Conservation (phyloP, 2,888 invertebrate genomes). For the Exocentrus adspersus region DNA sequence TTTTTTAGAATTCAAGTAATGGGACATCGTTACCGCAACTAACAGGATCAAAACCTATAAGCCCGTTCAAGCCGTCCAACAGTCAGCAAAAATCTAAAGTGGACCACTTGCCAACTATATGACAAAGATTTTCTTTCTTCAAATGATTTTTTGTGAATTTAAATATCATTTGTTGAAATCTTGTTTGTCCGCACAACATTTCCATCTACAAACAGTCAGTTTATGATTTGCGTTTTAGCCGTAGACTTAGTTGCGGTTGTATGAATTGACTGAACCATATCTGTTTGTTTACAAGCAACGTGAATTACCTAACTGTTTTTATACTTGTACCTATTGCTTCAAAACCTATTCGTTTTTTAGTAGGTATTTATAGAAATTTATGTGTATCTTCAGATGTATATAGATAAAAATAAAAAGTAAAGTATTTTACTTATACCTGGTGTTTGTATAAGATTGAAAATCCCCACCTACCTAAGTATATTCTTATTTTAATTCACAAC, state of each 20-base stretch:
- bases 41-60: conserved; percentile 65
- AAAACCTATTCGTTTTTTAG: neutral
- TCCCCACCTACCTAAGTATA: neutral
- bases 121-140: conserved; percentile 65
- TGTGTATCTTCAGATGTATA: neutral
- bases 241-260: too few relatives aligned
- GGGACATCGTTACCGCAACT: conserved; percentile 76
- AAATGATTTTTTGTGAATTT: conserved; percentile 41
- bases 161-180: conserved; percentile 11
- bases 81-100: conserved; percentile 64
- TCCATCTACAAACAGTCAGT: neutral
- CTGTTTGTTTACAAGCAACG: neutral
- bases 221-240: neutral
- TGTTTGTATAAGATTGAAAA: neutral
- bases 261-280: neutral
- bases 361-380: neutral
- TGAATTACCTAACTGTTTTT: neutral
- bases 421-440: neutral
- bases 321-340: neutral
- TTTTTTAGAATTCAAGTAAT: conserved; percentile 64
- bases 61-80: conserved; percentile 65
- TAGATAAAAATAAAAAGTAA: neutral
- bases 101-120: conserved; percentile 80
- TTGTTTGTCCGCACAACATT: neutral
- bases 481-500: neutral